Conservation (phyloP, 2,888 invertebrate genomes). For the Harpalus rufipes region DNA sequence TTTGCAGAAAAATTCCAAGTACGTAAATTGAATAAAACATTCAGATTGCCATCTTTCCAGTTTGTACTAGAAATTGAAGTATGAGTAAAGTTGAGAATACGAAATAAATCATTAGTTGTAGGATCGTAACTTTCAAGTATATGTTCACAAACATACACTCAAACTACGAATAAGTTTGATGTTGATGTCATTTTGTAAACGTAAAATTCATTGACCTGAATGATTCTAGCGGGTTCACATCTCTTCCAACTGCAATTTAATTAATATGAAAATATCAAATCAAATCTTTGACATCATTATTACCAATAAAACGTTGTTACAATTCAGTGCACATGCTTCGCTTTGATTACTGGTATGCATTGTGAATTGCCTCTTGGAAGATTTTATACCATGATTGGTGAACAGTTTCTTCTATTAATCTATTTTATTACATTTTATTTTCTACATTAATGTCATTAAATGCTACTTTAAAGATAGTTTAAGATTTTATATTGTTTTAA, state of each 20-base stretch:
- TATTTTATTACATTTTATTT: not conserved
- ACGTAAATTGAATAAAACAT: conserved; percentile 11
- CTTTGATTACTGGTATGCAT: conserved; percentile 42
- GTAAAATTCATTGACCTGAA: conserved; percentile 49
- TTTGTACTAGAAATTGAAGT: not conserved
- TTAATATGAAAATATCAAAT: conserved; percentile 29
- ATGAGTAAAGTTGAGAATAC: conserved; percentile 9
- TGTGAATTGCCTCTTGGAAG: conserved; percentile 21
- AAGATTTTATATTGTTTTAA: not conserved
- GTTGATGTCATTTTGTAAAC: conserved; percentile 39
- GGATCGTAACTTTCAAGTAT: conserved; percentile 33
- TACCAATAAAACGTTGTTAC: conserved; percentile 45
- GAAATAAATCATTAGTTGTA: conserved; percentile 9
- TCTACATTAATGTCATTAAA: not conserved
- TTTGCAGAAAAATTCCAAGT: conserved; percentile 30
- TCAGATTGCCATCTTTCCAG: conserved; percentile 1
- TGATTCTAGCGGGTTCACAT: conserved; percentile 16
- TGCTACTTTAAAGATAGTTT: not conserved
- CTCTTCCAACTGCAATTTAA: conserved; percentile 33
- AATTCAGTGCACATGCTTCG: conserved; percentile 39
- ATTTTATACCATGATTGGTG: conserved; percentile 31
- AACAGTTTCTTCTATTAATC: conserved; percentile 1
- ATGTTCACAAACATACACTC: not conserved
- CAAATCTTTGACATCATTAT: conserved; percentile 46
- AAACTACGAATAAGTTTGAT: conserved; percentile 18